Evolutionary conservation across 2,797 vertebrate genomes (phyloP).

Genomic region (Falco peregrinus): DNA sequence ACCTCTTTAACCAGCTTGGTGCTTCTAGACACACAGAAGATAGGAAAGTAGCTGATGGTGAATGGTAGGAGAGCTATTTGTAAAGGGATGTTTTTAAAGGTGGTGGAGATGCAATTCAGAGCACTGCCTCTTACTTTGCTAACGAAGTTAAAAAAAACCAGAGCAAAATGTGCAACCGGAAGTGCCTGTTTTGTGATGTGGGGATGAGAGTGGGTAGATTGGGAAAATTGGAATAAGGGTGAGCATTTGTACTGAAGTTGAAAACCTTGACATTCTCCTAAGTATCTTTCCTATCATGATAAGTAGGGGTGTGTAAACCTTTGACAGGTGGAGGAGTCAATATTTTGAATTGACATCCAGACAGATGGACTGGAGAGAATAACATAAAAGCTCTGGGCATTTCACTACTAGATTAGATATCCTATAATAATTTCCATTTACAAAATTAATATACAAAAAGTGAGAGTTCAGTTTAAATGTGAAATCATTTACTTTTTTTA

Average conservation of each 20-base stretch:
- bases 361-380: neutral
- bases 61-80: neutral
- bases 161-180: neutral
- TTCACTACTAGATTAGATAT: conserved; percentile 1
- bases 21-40: neutral
- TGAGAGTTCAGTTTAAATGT: conserved; percentile 59
- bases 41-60: neutral
- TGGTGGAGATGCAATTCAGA: neutral
- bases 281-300: neutral
- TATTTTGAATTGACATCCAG: neutral
- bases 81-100: neutral
- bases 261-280: neutral
- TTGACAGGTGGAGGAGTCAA: neutral
- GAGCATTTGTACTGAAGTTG: neutral
- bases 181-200: neutral
- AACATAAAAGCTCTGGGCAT: neutral
- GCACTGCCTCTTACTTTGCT: neutral
- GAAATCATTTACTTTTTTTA: conserved; percentile 19
- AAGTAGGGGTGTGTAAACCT: neutral
- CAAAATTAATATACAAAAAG: conserved; percentile 28
- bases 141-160: neutral
- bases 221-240: neutral
- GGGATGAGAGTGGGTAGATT: neutral
- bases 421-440: conserved; percentile 42
- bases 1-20: neutral